Evolutionary conservation across 2,113 vertebrate species (phyloP).

Genomic region (Oncorhynchus mykiss): DNA sequence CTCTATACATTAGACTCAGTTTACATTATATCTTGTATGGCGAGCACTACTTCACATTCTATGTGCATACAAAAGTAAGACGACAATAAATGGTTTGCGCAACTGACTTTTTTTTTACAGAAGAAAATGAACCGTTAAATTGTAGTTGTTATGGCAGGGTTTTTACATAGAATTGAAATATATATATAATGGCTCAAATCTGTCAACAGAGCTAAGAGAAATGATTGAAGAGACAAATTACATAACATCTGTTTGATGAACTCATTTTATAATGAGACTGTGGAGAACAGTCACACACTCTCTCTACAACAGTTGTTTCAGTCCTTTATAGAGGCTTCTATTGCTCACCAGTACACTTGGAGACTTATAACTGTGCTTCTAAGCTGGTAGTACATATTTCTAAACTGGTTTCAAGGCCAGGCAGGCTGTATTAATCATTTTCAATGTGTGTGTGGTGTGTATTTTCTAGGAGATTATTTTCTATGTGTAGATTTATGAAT

Average conservation of each 20-base stretch:
- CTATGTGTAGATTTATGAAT: background rate
- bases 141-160: conserved; percentile 1
- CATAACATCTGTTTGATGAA: conserved; percentile 33
- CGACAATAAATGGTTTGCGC: conserved; percentile 51
- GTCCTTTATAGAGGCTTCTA: too few species aligned
- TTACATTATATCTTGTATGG: conserved; percentile 56
- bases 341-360: conserved; percentile 6
- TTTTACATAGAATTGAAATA: conserved; percentile 34
- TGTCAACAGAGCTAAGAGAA: conserved; percentile 38
- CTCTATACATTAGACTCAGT: conserved; percentile 57
- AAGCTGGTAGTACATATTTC: conserved; percentile 27
- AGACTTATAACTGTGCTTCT: conserved; percentile 45
- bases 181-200: conserved; percentile 41
- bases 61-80: conserved; percentile 55
- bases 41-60: conserved; percentile 65
- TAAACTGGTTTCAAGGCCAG: conserved; percentile 44
- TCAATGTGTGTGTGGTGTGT: conserved; percentile 5
- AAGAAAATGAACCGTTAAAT: conserved; percentile 22
- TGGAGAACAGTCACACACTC: conserved; percentile 31
- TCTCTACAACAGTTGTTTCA: conserved; percentile 30
- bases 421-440: conserved; percentile 19
- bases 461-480: background rate
- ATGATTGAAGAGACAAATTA: conserved; percentile 6
- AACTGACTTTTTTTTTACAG: conserved; percentile 39
- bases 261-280: conserved; percentile 7